These are phyloP conservation scores for Sylvia borin DNA, from an alignment of 2,797 vertebrate species.

Conservation along the genomic window DNA sequence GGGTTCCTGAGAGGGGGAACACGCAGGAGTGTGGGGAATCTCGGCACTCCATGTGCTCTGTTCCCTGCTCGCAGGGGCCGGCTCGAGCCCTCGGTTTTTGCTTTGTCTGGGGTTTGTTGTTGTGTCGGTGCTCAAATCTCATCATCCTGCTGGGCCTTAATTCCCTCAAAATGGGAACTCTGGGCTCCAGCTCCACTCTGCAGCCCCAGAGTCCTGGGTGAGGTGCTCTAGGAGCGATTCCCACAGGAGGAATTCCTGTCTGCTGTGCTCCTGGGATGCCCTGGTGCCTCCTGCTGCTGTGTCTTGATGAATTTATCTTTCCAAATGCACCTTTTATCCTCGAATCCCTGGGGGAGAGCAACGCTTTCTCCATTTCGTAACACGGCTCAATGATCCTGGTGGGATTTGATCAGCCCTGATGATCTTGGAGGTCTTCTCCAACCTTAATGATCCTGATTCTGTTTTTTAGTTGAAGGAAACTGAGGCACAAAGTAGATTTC, in stretches of 20 bases:
- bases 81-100: background rate
- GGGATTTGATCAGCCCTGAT: background rate
- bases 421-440: background rate
- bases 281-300: background rate
- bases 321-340: background rate
- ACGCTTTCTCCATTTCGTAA: rapidly evolving
- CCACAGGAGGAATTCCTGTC: background rate
- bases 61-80: background rate
- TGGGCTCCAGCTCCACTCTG: rapidly evolving
- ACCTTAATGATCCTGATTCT: background rate
- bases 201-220: rapidly evolving
- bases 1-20: background rate
- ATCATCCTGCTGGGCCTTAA: background rate
- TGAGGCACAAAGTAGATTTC: background rate
- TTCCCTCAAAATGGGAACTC: background rate
- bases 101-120: background rate
- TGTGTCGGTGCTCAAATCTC: background rate
- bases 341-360: background rate
- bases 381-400: background rate
- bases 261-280: background rate
- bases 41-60: background rate
- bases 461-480: background rate
- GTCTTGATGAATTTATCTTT: background rate
- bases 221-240: background rate
- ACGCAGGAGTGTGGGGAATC: rapidly evolving